Conservation (phyloP, 1,140 invertebrate genomes). For the Heliconius hermathena region DNA sequence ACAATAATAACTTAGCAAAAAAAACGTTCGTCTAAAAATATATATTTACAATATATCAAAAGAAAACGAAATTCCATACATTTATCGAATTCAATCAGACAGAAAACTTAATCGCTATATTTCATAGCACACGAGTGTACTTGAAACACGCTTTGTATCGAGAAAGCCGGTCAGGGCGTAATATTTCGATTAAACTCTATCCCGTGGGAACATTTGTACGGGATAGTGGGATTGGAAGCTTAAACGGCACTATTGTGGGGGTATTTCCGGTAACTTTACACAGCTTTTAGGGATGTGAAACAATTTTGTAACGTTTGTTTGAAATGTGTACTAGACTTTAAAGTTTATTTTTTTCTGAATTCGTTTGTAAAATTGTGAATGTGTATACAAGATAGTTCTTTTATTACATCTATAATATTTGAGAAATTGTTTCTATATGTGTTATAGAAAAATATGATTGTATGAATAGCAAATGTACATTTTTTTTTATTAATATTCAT, state of each 20-base stretch:
- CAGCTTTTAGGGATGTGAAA: slow-evolving; percentile 3
- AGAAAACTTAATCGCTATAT: not conserved
- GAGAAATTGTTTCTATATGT: no score
- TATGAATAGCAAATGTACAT: no score
- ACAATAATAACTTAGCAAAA: no score
- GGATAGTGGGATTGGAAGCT: slow-evolving; percentile 4
- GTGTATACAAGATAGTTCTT: no score
- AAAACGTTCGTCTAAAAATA: not conserved
- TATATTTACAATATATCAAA: not conserved
- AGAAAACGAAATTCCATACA: not conserved
- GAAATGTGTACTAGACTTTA: not conserved
- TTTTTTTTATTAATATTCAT: no score
- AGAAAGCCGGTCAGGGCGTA: slow-evolving; percentile 6
- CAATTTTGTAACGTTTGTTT: slow-evolving; percentile 3
- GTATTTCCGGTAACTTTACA: slow-evolving; percentile 12
- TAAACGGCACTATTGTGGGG: slow-evolving; percentile 9
- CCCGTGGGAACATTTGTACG: slow-evolving; percentile 5
- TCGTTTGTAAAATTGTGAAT: not conserved
- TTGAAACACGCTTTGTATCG: not conserved
- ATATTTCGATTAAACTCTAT: slow-evolving; percentile 11
- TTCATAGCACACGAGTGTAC: not conserved
- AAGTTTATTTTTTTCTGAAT: not conserved
- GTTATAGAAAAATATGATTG: no score
- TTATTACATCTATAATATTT: no score
- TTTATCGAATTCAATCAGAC: not conserved